Evolutionary conservation across 2,113 vertebrate genomes (phyloP), one percentile per base, ranked within the genome.

Genomic region (Colinus virginianus): DNA sequence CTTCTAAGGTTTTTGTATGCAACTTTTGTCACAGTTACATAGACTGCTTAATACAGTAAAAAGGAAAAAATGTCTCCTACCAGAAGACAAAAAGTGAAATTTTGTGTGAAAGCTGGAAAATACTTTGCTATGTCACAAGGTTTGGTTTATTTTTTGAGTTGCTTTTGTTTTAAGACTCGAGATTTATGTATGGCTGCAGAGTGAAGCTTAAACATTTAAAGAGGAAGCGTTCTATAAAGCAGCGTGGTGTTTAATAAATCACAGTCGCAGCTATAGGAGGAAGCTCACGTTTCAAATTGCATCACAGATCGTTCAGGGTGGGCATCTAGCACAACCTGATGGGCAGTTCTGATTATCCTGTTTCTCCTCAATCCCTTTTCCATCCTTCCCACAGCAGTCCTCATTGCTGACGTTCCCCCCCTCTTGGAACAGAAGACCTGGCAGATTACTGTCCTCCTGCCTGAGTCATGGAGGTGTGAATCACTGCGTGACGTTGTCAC

Each of bases 221-320:
- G 49, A 94, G 25, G 21, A 45, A 18, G 94, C 91, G 46, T 95
- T 78, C 80, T 61, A 88, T 77, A 78, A 78, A 69, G 78, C 32
- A 75, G 5, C 83, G 94, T 64, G 83, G 34, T 83, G 68, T 93
- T 92, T 92, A 96, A 93, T 97, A 95, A 97, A 98, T 91, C 36
- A 56, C 78, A 58, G 72, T 96, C 67, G 63, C 53, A 93, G 93
- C 88, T 83, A 90, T 83, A 90, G 96, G 88, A 97, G 89, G 81
- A 97, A 95, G 90, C 61, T 66, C 87, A 66, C 93, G 53, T 97
- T 82, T 97, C 95, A 95, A 67, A 90, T 95, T 95, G 91, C 87
- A 90, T 84, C 4, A 23, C 70, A 96, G 76, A 77, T 78, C 21
- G 87, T 42, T 80, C 56, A 95, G 69, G 55, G 7, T 70, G 90